Conservation (phyloP, 2,797 vertebrate species). For the Xenops minutus region DNA sequence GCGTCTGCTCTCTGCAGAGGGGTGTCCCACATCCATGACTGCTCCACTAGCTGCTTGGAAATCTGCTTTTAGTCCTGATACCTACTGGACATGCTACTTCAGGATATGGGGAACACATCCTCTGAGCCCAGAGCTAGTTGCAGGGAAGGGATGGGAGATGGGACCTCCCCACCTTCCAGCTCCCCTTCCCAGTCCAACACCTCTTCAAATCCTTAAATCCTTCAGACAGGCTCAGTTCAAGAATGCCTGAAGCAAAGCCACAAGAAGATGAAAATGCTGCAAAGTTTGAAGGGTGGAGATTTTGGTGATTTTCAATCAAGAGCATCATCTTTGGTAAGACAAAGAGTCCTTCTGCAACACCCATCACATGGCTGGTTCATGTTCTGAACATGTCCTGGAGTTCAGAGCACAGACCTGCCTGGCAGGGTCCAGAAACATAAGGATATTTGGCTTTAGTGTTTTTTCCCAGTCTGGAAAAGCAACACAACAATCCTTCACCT, state of each 20-base stretch:
- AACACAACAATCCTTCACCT: not conserved
- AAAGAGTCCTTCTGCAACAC: not conserved
- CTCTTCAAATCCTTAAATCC: not conserved
- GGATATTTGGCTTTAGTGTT: not conserved
- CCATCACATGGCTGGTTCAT: not conserved
- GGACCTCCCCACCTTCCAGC: not conserved
- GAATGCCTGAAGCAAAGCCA: not conserved
- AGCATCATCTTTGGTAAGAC: not conserved
- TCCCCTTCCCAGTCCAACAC: not conserved
- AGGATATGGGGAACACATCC: not conserved
- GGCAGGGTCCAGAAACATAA: not conserved
- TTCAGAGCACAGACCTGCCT: not conserved
- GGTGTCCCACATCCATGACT: accelerated
- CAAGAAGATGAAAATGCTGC: not conserved
- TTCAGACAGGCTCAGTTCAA: not conserved
- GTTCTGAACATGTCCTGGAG: not conserved
- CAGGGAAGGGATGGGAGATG: not conserved
- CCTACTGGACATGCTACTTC: not conserved
- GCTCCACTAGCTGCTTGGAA: not conserved
- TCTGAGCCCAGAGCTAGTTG: not conserved
- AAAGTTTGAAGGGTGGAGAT: not conserved
- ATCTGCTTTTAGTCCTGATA: not conserved
- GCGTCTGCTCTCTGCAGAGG: not conserved
- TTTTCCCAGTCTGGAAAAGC: not conserved
- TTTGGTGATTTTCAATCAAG: not conserved